phyloP scores from a whole-genome alignment of 2,113 vertebrate genomes.

The Datnioides undecimradiatus region DNA sequence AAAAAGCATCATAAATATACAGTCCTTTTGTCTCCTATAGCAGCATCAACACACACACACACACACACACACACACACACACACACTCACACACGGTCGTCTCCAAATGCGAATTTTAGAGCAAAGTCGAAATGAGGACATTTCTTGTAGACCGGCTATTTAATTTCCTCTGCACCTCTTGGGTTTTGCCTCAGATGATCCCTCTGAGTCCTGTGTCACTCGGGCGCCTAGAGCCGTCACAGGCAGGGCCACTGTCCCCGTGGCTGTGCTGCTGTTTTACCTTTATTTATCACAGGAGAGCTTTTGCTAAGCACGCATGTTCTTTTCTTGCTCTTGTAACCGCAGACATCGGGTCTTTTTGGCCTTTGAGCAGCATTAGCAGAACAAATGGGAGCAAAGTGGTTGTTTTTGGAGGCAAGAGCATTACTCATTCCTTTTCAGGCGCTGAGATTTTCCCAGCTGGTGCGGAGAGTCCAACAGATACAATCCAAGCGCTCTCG shows the following conservation, averaged over 20 bases:
- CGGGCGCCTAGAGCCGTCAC: constrained; percentile 31
- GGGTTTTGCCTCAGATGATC: constrained; percentile 42
- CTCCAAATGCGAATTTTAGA: constrained; percentile 7
- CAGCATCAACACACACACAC: background rate
- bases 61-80: too few species aligned
- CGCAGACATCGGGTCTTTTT: constrained; percentile 33
- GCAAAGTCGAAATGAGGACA: constrained; percentile 41
- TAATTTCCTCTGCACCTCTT: constrained; percentile 1
- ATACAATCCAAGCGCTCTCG: constrained; percentile 51
- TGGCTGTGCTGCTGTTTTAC: constrained; percentile 45
- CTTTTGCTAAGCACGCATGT: constrained; percentile 50
- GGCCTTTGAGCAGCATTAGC: constrained; percentile 60
- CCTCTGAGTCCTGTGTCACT: constrained; percentile 30
- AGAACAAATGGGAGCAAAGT: constrained; percentile 69
- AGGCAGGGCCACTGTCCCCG: constrained; percentile 20
- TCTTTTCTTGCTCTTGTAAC: constrained; percentile 45
- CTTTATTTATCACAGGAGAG: constrained; percentile 58
- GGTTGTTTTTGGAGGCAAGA: constrained; percentile 64
- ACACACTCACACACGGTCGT: too few species aligned
- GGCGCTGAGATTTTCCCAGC: constrained; percentile 50
- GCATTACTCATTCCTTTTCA: constrained; percentile 60
- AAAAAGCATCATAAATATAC: background rate
- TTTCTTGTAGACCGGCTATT: constrained; percentile 22
- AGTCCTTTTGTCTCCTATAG: background rate
- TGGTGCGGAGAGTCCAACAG: constrained; percentile 47